Evolutionary conservation across 2,888 invertebrate genomes (phyloP).

Genomic region (Lasioglossum vierecki): DNA sequence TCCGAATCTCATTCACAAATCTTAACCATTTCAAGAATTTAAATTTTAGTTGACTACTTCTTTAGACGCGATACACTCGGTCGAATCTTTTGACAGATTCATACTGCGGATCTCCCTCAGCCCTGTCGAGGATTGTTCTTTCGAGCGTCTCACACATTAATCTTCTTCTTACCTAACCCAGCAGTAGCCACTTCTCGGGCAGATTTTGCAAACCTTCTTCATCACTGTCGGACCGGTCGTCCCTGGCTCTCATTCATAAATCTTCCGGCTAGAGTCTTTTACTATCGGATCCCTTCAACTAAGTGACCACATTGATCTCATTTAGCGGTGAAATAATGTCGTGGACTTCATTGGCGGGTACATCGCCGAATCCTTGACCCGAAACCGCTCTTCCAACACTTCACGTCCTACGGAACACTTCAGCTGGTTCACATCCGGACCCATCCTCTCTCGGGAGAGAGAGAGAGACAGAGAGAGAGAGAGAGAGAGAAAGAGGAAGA

Average conservation of each 20-base stretch:
- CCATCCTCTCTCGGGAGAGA: no score
- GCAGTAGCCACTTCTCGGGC: not conserved
- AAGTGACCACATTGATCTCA: not conserved
- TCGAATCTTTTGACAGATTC: not conserved
- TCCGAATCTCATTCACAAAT: not conserved
- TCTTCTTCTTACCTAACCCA: not conserved
- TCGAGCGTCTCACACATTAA: not conserved
- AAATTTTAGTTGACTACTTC: not conserved
- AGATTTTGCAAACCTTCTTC: not conserved
- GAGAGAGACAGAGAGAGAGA: not conserved
- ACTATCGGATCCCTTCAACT: not conserved
- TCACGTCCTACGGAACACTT: slow-evolving; percentile 2
- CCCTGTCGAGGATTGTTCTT: not conserved
- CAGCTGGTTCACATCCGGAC: not conserved
- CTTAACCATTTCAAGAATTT: not conserved
- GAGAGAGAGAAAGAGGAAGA: not conserved
- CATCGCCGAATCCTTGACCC: slow-evolving; percentile 11
- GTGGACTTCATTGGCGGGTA: not conserved
- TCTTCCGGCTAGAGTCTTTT: not conserved
- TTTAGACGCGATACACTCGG: not conserved
- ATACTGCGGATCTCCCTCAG: not conserved
- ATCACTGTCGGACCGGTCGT: not conserved
- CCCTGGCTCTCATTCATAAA: not conserved
- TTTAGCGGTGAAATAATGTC: not conserved
- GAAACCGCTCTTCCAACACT: not conserved